A percentile compares a stretch with the other conserved stretches of the same genome.
phyloP scores from a whole-genome alignment of 2,797 vertebrate species.

The Tokudaia tokunoshimensis region DNA sequence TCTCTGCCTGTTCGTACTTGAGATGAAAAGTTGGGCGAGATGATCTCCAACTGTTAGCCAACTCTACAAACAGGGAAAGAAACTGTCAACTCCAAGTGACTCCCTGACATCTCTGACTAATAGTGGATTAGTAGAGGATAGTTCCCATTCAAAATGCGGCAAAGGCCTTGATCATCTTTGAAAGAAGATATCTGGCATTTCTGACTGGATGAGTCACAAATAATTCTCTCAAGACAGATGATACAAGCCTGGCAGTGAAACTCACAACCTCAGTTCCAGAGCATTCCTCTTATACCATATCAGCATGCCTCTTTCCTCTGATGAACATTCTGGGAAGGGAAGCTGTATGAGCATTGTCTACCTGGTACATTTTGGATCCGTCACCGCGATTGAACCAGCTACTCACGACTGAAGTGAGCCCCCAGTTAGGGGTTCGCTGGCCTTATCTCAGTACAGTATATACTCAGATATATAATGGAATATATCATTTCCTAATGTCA shows the following conservation, averaged over 20 bases:
- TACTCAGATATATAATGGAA: background rate
- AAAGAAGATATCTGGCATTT: background rate
- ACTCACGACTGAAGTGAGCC: background rate
- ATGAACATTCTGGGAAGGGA: background rate
- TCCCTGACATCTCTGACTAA: background rate
- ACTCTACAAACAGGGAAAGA: background rate
- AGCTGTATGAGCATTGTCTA: background rate
- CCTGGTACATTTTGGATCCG: background rate
- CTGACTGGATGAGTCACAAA: background rate
- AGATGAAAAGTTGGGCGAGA: background rate
- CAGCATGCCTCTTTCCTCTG: background rate
- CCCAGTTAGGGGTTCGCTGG: background rate
- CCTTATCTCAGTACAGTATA: background rate
- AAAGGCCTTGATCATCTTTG: background rate
- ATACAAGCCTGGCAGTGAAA: constrained; percentile 5
- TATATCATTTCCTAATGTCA: background rate
- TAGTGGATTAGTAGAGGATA: background rate
- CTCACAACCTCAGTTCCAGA: background rate
- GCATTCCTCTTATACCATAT: background rate
- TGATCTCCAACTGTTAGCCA: background rate
- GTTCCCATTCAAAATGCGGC: background rate
- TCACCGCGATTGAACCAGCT: constrained; percentile 19
- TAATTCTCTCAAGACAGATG: background rate
- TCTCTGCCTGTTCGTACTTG: background rate
- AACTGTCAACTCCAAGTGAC: background rate